Evolutionary conservation across 2,113 vertebrate genomes (phyloP).

Genomic region (Corythoichthys haematopterus): DNA sequence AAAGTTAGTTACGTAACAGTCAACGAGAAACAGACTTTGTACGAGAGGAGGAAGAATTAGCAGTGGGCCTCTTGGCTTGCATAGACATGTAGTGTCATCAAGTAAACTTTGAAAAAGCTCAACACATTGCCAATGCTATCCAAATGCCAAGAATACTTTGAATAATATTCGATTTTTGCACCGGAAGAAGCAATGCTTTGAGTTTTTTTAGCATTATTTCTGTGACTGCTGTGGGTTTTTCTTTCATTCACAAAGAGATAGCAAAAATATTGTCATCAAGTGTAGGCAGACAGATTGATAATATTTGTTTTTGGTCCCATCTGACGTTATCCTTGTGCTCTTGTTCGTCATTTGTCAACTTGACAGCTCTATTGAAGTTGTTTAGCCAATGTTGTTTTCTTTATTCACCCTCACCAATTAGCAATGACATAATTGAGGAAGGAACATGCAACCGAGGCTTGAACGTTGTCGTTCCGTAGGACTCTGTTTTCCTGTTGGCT

Average conservation of each 20-base stretch:
- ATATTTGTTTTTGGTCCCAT: neutral
- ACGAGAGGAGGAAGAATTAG: constrained; percentile 23
- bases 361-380: neutral
- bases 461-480: constrained; percentile 8
- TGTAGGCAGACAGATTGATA: neutral
- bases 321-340: neutral
- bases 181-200: neutral
- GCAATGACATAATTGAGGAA: constrained; percentile 15
- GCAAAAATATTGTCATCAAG: neutral
- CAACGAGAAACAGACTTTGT: constrained; percentile 42
- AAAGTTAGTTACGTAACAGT: constrained; percentile 34
- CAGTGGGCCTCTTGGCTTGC: constrained; percentile 36
- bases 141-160: neutral
- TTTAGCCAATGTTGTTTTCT: constrained; percentile 20
- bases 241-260: neutral
- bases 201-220: no score
- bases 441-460: constrained; percentile 10
- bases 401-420: constrained; percentile 18
- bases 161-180: neutral
- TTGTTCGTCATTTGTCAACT: neutral
- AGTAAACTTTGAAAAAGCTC: constrained; percentile 24
- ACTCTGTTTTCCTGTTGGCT: constrained; percentile 40
- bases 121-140: constrained; percentile 1
- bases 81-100: constrained; percentile 35
- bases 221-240: neutral